Conservation (phyloP, 2,888 invertebrate species). For the Heliconius cydno region DNA sequence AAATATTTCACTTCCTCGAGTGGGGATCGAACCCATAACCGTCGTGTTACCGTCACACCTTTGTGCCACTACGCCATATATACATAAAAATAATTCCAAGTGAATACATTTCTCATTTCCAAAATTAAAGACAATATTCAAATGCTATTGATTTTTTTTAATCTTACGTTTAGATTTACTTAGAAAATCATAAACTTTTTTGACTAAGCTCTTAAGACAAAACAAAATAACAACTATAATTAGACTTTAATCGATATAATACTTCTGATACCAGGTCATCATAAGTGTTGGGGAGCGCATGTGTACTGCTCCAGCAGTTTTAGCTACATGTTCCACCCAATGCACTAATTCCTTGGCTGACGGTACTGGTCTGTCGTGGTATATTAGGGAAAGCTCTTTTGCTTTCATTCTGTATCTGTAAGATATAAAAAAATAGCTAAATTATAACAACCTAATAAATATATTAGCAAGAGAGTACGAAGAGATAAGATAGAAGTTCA, state of each 20-base stretch:
- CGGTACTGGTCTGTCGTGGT: constrained; percentile 59
- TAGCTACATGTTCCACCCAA: constrained; percentile 64
- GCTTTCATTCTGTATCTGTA: constrained; percentile 48
- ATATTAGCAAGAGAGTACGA: too few relatives aligned
- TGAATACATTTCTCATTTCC: not conserved
- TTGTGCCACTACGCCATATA: not conserved
- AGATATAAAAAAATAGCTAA: not conserved
- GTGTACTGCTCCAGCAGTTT: constrained; percentile 60
- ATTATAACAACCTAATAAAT: too few relatives aligned
- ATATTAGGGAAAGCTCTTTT: constrained; percentile 58
- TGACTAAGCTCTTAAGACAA: not conserved
- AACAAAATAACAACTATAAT: constrained; percentile 14
- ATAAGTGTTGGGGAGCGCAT: constrained; percentile 60
- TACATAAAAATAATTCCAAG: not conserved
- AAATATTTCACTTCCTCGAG: too few relatives aligned
- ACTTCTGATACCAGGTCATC: constrained; percentile 61
- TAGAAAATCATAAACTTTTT: not conserved
- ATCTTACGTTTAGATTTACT: not conserved
- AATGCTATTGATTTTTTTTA: not conserved
- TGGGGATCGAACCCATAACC: too few relatives aligned
- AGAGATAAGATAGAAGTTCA: too few relatives aligned
- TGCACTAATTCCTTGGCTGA: constrained; percentile 57
- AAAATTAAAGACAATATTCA: not conserved
- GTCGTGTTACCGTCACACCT: too few relatives aligned
- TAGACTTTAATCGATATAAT: constrained; percentile 58